Base-by-base conservation (phyloP, 2,888 invertebrate species). In the Sarcophaga rosellei region DNA sequence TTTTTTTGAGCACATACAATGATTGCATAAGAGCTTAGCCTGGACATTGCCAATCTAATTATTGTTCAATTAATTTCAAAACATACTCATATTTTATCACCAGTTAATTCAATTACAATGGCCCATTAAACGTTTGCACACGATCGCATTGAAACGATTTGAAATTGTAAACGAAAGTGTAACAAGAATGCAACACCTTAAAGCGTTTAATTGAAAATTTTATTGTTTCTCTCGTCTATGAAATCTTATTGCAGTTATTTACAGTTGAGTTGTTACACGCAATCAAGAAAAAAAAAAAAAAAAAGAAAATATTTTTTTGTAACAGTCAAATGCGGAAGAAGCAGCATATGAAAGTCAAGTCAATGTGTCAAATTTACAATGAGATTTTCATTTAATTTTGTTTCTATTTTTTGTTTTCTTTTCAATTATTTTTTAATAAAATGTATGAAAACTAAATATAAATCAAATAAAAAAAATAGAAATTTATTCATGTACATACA, bases 321-420 rank as follows among this genome's bases (percentile, higher is more conserved):
- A 81, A 76, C 82, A 65, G 79, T 73, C 75, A 86, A 75, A 86
- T 59, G 86, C 82, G 86, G 86, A 86, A 86, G 83, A 35, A 35
- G 35, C 35, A 6, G 35, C 35, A 2, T 79, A 63, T 83, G 80
- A 76, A 83, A 83, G 76, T 82, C 79, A 82, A 82, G 76, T 82
- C 79, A 82, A 82, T 82, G 85, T 74, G 79, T 82, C 62, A 79
- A 75, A 82, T 75, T 73, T 66, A 75, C 66, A 85, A 70, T 79
- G 57, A 72, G 78, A n/a, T 53, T 65, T 70, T 83, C 68, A 23
- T 47, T 12, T 47, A n/a, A n/a, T 20, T 20, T 20, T 21, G 17
- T 53, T 53, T 53, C 12, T 47, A 15, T 12, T 35, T 35, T 35
- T 35, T 8, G 10, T 35, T 35, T 35, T 8, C 35, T 35, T 35